phyloP scores from a whole-genome alignment of 1,140 invertebrate genomes.

The Matsumurasca onukii region DNA sequence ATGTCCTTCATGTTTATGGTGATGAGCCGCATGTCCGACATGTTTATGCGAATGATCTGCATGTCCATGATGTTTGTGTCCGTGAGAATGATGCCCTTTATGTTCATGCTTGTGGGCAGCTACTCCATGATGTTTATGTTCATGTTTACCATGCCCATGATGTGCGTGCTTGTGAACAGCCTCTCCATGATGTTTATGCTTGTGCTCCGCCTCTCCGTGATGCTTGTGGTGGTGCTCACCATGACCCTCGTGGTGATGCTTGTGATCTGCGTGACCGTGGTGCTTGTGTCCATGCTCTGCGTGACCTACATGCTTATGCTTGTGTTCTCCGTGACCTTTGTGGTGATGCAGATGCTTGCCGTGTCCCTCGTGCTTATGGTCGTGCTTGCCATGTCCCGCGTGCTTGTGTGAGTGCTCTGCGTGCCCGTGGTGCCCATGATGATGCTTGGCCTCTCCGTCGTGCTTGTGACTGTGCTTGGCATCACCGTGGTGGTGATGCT shows the following conservation, averaged over 20 bases:
- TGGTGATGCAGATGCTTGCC: constrained; percentile 24
- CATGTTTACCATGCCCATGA: constrained; percentile 11
- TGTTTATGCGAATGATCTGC: constrained; percentile 22
- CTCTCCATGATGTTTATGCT: constrained; percentile 27
- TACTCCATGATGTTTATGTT: constrained; percentile 21
- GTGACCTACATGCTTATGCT: constrained; percentile 28
- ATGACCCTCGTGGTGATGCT: constrained; percentile 10
- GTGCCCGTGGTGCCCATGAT: constrained; percentile 14
- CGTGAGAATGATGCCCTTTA: constrained; percentile 2
- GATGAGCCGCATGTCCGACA: not conserved
- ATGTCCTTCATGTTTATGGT: constrained; percentile 23
- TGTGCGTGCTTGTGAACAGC: constrained; percentile 16
- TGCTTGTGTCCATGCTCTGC: constrained; percentile 30
- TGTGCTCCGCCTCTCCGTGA: constrained; percentile 19
- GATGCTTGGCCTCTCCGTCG: constrained; percentile 20
- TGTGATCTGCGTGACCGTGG: constrained; percentile 6
- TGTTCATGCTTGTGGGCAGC: constrained; percentile 13
- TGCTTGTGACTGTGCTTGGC: constrained; percentile 22
- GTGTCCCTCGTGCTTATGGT: constrained; percentile 12
- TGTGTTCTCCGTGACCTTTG: constrained; percentile 18
- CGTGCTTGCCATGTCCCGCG: constrained; percentile 8
- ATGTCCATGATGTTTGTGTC: constrained; percentile 13
- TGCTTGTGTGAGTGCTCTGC: constrained; percentile 10
- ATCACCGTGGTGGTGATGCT: constrained; percentile 11
- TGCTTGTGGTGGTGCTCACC: constrained; percentile 1